phyloP scores from a whole-genome alignment of 2,888 invertebrate species.

The Homarus gammarus region DNA sequence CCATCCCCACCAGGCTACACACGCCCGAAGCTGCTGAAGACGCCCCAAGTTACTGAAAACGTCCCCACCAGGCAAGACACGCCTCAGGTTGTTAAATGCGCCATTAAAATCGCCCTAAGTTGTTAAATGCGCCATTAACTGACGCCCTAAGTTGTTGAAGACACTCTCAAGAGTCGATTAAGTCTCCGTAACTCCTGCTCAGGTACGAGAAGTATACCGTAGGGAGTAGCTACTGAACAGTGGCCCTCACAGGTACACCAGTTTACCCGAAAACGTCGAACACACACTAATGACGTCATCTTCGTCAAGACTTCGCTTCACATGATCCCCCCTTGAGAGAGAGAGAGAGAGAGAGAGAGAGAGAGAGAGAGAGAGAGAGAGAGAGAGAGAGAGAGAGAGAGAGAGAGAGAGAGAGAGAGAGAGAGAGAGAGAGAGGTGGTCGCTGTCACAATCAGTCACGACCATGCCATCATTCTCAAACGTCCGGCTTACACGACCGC shows the following conservation, averaged over 20 bases:
- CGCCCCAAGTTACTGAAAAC: too few species aligned
- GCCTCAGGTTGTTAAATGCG: too few species aligned
- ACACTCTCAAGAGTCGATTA: too few species aligned
- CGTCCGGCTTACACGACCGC: too few species aligned
- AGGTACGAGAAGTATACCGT: neutral
- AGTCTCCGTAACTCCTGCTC: too few species aligned
- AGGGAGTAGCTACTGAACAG: neutral
- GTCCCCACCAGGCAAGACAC: too few species aligned
- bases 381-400: slow-evolving; percentile 1
- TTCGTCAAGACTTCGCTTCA: neutral
- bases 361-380: neutral
- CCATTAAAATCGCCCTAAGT: too few species aligned
- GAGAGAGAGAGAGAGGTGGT: slow-evolving; percentile 1
- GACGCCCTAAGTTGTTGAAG: neutral
- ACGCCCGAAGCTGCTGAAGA: too few species aligned
- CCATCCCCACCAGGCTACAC: too few species aligned
- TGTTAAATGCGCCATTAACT: too few species aligned
- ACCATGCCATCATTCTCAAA: too few species aligned
- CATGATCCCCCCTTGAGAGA: neutral
- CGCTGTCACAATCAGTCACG: too few species aligned
- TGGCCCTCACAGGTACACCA: slow-evolving; percentile 10
- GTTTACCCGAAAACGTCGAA: neutral
- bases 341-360: neutral
- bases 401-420: slow-evolving; percentile 1
- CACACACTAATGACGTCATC: neutral